These are phyloP conservation scores for Cepaea nemoralis DNA, from an alignment of 1,140 invertebrate species.

Conservation along the genomic window DNA sequence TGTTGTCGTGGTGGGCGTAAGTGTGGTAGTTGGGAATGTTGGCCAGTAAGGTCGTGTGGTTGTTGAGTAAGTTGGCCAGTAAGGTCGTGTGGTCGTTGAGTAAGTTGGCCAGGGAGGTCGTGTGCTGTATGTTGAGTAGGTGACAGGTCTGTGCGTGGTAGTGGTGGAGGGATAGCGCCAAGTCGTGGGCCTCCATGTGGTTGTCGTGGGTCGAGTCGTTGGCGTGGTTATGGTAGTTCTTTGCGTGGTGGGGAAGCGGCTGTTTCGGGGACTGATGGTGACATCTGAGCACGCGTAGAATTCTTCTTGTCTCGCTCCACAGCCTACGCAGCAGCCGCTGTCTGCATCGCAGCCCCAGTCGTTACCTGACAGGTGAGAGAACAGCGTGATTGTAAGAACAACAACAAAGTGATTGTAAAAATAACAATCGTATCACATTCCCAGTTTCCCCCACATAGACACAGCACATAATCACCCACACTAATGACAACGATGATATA, in stretches of 20 bases:
- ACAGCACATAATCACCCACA: too few relatives aligned
- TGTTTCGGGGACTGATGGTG: constrained; percentile 35
- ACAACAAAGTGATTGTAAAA: too few relatives aligned
- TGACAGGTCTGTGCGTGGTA: background rate
- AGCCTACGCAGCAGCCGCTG: constrained; percentile 30
- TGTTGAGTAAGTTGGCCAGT: background rate
- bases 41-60: background rate
- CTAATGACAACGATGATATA: too few relatives aligned
- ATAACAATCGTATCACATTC: too few relatives aligned
- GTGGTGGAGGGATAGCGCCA: background rate
- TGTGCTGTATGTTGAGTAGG: background rate
- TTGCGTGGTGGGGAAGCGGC: background rate
- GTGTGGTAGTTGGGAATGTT: background rate
- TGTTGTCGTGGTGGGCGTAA: background rate
- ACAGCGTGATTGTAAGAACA: too few relatives aligned
- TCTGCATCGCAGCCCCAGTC: constrained; percentile 41
- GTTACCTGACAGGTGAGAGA: constrained; percentile 41
- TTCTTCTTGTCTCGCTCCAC: constrained; percentile 55
- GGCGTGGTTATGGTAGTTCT: background rate
- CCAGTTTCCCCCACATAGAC: too few relatives aligned
- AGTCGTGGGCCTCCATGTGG: background rate
- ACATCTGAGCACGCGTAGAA: constrained; percentile 60
- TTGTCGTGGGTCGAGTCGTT: background rate
- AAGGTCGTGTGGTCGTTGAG: background rate
- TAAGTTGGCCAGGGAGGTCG: background rate